A percentile compares a stretch with the other conserved stretches of the same genome.
Evolutionary conservation across 2,888 invertebrate species (phyloP).

Genomic region (Phragmatobia fuliginosa): DNA sequence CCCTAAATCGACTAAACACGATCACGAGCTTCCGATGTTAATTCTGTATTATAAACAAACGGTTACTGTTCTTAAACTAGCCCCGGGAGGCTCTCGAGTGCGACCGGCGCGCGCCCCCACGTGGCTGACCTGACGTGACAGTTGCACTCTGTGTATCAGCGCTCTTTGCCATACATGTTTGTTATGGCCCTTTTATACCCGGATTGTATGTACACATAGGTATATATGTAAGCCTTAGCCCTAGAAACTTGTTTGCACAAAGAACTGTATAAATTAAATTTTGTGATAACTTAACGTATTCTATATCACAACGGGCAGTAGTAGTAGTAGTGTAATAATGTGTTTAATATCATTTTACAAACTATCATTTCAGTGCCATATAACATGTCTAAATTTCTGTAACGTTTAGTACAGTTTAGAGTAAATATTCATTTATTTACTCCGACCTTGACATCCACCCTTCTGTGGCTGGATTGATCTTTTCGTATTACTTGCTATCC

Average conservation of each 20-base stretch:
- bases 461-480: conserved; percentile 9
- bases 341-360: neutral
- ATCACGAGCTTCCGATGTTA: conserved; percentile 79
- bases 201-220: conserved; percentile 34
- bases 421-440: conserved; percentile 3
- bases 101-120: conserved; percentile 51
- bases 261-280: conserved; percentile 42
- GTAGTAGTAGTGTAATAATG: conserved; percentile 34
- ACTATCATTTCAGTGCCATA: neutral
- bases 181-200: conserved; percentile 56
- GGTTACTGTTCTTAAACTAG: conserved; percentile 50
- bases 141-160: conserved; percentile 47
- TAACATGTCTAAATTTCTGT: neutral
- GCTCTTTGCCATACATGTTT: conserved; percentile 46
- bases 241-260: conserved; percentile 21
- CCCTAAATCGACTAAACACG: conserved; percentile 71
- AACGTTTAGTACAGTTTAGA: neutral
- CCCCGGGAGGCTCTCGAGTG: conserved; percentile 34
- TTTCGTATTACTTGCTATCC: conserved; percentile 1
- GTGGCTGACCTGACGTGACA: conserved; percentile 57
- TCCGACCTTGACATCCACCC: neutral
- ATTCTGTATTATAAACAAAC: conserved; percentile 70
- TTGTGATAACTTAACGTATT: conserved; percentile 25
- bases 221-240: conserved; percentile 26
- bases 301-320: conserved; percentile 28